Conservation (phyloP, 2,888 invertebrate genomes). For the Caenorhabditis becei region DNA sequence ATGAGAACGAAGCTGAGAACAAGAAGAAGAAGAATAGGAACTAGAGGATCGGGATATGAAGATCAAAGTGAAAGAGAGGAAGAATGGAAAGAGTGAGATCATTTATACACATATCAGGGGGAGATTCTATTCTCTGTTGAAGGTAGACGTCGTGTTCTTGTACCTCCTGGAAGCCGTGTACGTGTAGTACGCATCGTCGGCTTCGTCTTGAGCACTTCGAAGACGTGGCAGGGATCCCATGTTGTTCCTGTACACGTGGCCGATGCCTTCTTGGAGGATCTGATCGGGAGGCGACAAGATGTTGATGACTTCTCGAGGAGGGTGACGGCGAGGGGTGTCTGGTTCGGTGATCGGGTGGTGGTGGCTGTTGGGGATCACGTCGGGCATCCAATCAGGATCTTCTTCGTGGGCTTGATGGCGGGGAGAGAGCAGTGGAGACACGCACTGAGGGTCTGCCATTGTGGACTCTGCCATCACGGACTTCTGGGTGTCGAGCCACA, state of each 20-base stretch:
- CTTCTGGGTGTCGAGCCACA: conserved; percentile 68
- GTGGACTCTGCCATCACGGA: conserved; percentile 56
- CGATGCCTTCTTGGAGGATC: conserved; percentile 68
- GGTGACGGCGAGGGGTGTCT: conserved; percentile 42
- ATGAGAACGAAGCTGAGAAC: neutral
- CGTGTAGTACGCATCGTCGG: conserved; percentile 79
- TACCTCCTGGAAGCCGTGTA: conserved; percentile 67
- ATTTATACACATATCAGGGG: conserved; percentile 24
- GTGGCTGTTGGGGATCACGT: conserved; percentile 46
- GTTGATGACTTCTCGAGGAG: conserved; percentile 43
- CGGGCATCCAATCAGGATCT: conserved; percentile 55
- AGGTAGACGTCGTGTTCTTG: conserved; percentile 54
- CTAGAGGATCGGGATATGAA: conserved; percentile 28
- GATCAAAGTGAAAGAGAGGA: conserved; percentile 27
- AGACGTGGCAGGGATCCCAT: conserved; percentile 67
- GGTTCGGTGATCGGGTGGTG: conserved; percentile 23
- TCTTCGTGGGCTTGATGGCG: conserved; percentile 36
- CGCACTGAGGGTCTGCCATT: conserved; percentile 56
- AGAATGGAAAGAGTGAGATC: conserved; percentile 39
- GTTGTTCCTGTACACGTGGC: conserved; percentile 66
- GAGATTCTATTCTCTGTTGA: conserved; percentile 37
- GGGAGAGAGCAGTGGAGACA: conserved; percentile 56
- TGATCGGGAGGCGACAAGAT: conserved; percentile 72
- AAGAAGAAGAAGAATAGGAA: neutral
- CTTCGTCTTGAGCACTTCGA: conserved; percentile 72